Conservation (phyloP, 2,888 invertebrate species). For the Imbricaverruca yamaguchii region DNA sequence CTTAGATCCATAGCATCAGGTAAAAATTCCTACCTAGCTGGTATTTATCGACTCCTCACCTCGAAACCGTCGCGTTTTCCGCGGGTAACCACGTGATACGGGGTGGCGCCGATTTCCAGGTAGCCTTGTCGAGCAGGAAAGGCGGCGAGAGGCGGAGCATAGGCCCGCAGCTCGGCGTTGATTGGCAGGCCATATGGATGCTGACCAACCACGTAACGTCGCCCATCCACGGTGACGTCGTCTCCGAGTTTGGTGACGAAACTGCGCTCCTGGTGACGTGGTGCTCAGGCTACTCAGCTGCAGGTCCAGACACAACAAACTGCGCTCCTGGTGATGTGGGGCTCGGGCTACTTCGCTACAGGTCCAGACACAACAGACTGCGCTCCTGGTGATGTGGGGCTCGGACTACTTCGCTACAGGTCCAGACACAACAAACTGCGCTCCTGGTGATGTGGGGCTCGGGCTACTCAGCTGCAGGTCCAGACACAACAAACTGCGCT, state of each 20-base stretch:
- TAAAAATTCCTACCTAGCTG: no score
- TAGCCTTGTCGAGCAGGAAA: not conserved
- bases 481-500: not conserved
- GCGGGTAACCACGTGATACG: not conserved
- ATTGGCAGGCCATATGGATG: not conserved
- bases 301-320: no score
- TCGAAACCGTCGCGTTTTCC: not conserved
- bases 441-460: not conserved
- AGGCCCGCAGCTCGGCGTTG: not conserved
- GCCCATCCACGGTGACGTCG: not conserved
- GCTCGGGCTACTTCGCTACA: no score
- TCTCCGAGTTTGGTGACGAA: not conserved
- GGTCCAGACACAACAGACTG: not conserved
- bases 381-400: not conserved
- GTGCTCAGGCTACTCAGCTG: no score
- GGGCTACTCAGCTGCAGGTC: no score
- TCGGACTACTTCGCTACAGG: no score
- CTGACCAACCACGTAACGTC: not conserved
- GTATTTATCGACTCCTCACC: not conserved
- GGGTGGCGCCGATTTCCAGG: not conserved
- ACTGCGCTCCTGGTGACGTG: not conserved
- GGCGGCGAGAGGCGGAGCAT: not conserved
- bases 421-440: not conserved
- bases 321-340: not conserved
- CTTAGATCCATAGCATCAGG: no score